A percentile compares a stretch with the other conserved stretches of the same genome.
Evolutionary conservation across 2,888 invertebrate genomes (phyloP).

Genomic region (Ormyrus labotus): DNA sequence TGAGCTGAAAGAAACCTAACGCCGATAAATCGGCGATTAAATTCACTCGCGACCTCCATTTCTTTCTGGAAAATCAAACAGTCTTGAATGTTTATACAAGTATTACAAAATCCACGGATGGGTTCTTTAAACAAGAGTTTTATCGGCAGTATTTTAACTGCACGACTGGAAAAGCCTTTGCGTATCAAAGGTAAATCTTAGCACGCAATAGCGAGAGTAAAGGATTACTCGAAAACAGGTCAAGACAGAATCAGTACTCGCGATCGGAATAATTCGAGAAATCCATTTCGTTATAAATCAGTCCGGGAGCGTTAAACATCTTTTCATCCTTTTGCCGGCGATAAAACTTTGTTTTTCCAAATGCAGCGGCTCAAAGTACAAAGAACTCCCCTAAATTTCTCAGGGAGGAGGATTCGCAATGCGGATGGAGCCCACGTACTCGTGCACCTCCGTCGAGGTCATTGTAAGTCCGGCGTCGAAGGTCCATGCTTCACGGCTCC

Average conservation of each 20-base stretch:
- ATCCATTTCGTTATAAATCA: conserved; percentile 12
- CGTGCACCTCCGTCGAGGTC: conserved; percentile 17
- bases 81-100: no score
- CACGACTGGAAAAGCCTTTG: no score
- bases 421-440: not conserved
- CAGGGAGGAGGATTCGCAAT: conserved; percentile 12
- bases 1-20: no score
- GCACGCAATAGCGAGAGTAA: no score
- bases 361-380: conserved; percentile 7
- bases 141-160: no score
- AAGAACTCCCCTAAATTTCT: conserved; percentile 32
- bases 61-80: no score
- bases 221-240: no score
- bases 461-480: conserved; percentile 41
- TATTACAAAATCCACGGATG: no score
- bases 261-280: not conserved
- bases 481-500: conserved; percentile 30
- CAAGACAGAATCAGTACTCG: not conserved
- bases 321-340: not conserved
- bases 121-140: no score
- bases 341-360: not conserved
- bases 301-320: not conserved
- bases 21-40: no score
- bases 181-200: no score
- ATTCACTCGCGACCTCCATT: no score